Evolutionary conservation across 92 coral and sea anemone genomes (phyloP).

Genomic region (Epizoanthus illoricatus): DNA sequence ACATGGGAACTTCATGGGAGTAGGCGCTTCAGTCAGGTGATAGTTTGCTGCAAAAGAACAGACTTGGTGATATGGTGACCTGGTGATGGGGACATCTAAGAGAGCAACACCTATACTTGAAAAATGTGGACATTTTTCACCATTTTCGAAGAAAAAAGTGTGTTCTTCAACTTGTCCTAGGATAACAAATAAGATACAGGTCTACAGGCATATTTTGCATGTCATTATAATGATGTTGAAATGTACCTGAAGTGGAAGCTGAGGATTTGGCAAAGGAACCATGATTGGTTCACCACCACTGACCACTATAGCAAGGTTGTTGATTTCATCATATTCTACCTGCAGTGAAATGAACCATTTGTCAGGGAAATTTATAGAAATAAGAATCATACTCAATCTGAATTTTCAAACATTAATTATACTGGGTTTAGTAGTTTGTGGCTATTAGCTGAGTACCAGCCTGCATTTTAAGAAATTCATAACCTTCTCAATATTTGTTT

Average conservation of each 20-base stretch:
- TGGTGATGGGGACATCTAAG: too few relatives aligned
- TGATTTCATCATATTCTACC: constrained; percentile 92
- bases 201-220: not conserved
- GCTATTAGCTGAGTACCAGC: too few relatives aligned
- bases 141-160: too few relatives aligned
- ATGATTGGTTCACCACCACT: constrained; percentile 68
- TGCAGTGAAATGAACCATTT: constrained; percentile 20
- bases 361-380: not conserved
- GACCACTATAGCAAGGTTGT: constrained; percentile 66
- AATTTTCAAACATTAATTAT: not conserved
- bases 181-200: not conserved
- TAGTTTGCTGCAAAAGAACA: too few relatives aligned
- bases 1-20: too few relatives aligned
- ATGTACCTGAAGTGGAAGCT: constrained; percentile 79
- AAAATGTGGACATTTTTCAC: too few relatives aligned
- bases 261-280: constrained; percentile 73
- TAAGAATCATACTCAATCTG: too few relatives aligned
- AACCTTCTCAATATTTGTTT: too few relatives aligned
- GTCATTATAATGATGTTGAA: not conserved
- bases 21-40: too few relatives aligned
- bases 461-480: too few relatives aligned
- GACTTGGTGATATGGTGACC: too few relatives aligned
- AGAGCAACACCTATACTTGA: too few relatives aligned
- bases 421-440: not conserved
- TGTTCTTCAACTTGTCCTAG: not conserved